These are phyloP conservation scores for Hormaphis cornu DNA, from an alignment of 1,140 invertebrate genomes.

Conservation along the genomic window DNA sequence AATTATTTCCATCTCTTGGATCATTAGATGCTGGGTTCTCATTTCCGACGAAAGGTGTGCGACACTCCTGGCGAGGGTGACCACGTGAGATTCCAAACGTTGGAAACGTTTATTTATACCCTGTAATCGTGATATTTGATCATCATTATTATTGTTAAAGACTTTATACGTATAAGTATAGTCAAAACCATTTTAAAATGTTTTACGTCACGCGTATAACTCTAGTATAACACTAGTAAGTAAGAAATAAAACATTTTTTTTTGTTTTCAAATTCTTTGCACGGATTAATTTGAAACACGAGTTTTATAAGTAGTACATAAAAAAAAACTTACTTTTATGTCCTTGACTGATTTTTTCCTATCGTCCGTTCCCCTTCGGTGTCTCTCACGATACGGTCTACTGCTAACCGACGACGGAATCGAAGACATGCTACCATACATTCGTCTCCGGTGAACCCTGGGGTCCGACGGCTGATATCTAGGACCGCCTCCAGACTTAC, in stretches of 20 bases:
- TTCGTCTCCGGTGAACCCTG: slow-evolving; percentile 49
- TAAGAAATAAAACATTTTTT: too few relatives aligned
- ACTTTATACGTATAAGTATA: too few relatives aligned
- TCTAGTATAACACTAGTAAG: too few relatives aligned
- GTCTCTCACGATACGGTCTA: slow-evolving; percentile 52
- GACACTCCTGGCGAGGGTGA: slow-evolving; percentile 82
- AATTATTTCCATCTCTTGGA: slow-evolving; percentile 80
- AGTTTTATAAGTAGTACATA: background rate
- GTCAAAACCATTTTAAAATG: too few relatives aligned
- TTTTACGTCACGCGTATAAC: too few relatives aligned
- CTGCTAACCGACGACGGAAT: slow-evolving; percentile 72
- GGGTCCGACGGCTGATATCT: slow-evolving; percentile 53
- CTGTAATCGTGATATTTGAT: slow-evolving; percentile 48
- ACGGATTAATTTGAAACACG: background rate
- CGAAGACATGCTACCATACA: slow-evolving; percentile 70
- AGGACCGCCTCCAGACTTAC: slow-evolving; percentile 45
- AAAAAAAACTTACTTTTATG: slow-evolving; percentile 49
- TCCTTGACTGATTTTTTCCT: slow-evolving; percentile 62
- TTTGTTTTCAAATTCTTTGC: too few relatives aligned
- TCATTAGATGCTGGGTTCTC: slow-evolving; percentile 78
- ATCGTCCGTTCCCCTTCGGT: slow-evolving; percentile 50
- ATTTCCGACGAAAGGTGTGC: slow-evolving; percentile 87
- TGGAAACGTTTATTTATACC: slow-evolving; percentile 81
- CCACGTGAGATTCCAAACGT: slow-evolving; percentile 81
- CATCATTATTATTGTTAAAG: too few relatives aligned